phyloP scores from a whole-genome alignment of 2,888 invertebrate species.

The Monopis laevigella region DNA sequence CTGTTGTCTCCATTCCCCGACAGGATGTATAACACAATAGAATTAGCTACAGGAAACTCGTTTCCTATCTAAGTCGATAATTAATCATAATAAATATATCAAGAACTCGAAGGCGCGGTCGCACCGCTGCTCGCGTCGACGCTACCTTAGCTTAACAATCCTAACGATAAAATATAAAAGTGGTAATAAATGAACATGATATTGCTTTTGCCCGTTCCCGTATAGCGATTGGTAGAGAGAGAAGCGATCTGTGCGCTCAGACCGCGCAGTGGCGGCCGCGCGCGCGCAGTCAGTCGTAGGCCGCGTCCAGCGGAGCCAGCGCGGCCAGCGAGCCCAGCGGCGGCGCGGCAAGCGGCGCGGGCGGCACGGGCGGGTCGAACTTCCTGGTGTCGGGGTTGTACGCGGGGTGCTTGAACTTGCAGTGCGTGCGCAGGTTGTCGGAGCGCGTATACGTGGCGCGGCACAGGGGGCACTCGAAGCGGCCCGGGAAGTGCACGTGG shows the following conservation, averaged over 20 bases:
- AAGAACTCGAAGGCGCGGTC: slow-evolving; percentile 54
- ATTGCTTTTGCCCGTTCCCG: slow-evolving; percentile 69
- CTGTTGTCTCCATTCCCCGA: slow-evolving; percentile 58
- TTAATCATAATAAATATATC: slow-evolving; percentile 57
- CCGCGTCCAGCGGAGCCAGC: slow-evolving; percentile 64
- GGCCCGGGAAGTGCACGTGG: slow-evolving; percentile 92
- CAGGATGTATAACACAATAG: slow-evolving; percentile 51
- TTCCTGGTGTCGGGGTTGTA: slow-evolving; percentile 88
- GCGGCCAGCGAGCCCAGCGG: slow-evolving; percentile 63
- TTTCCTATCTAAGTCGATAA: slow-evolving; percentile 54
- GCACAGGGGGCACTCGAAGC: slow-evolving; percentile 91
- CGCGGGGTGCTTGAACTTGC: slow-evolving; percentile 92
- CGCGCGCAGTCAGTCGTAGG: slow-evolving; percentile 58
- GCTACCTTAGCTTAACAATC: slow-evolving; percentile 53
- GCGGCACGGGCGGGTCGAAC: slow-evolving; percentile 77
- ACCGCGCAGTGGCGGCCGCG: slow-evolving; percentile 54
- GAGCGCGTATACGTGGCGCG: slow-evolving; percentile 91
- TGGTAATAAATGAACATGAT: slow-evolving; percentile 69
- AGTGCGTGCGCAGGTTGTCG: slow-evolving; percentile 92
- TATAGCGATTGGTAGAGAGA: slow-evolving; percentile 68
- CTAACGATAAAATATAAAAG: slow-evolving; percentile 51
- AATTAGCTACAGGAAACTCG: slow-evolving; percentile 65
- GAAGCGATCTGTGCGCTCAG: slow-evolving; percentile 36
- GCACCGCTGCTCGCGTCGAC: slow-evolving; percentile 60
- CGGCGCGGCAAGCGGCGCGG: slow-evolving; percentile 61